phyloP scores from a whole-genome alignment of 1,140 invertebrate genomes.

The Philaenus spumarius region DNA sequence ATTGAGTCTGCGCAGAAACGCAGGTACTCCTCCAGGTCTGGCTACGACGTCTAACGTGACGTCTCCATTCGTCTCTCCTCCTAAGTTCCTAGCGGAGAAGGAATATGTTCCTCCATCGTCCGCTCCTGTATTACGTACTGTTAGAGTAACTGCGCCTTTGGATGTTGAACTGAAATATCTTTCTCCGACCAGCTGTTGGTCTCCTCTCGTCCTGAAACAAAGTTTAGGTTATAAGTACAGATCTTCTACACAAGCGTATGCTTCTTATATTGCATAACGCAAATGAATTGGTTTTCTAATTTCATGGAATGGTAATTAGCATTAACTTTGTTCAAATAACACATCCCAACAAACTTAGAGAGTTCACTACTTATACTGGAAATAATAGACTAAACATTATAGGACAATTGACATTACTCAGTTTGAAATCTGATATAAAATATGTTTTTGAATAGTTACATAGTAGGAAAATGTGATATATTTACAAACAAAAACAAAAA shows the following conservation, averaged over 20 bases:
- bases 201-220: constrained; percentile 36
- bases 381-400: too few species aligned
- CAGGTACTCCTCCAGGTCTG: constrained; percentile 51
- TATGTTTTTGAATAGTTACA: too few species aligned
- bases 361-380: too few species aligned
- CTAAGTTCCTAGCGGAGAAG: constrained; percentile 47
- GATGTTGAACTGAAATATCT: constrained; percentile 39
- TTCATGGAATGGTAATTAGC: neutral
- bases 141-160: constrained; percentile 46
- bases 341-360: too few species aligned
- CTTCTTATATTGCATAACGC: neutral
- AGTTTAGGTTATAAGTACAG: too few species aligned
- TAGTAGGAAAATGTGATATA: too few species aligned
- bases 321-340: neutral
- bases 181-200: constrained; percentile 38
- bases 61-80: constrained; percentile 38
- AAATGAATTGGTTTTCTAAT: neutral
- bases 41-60: constrained; percentile 37
- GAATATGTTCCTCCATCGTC: constrained; percentile 49
- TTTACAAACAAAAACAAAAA: too few species aligned
- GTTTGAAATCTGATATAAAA: too few species aligned
- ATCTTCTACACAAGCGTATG: neutral
- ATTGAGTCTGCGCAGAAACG: constrained; percentile 65
- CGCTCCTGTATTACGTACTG: constrained; percentile 45
- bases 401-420: too few species aligned